A percentile compares a stretch with the other conserved stretches of the same genome.
phyloP scores from a whole-genome alignment of 1,140 invertebrate species.

The Heliconius hewitsoni region DNA sequence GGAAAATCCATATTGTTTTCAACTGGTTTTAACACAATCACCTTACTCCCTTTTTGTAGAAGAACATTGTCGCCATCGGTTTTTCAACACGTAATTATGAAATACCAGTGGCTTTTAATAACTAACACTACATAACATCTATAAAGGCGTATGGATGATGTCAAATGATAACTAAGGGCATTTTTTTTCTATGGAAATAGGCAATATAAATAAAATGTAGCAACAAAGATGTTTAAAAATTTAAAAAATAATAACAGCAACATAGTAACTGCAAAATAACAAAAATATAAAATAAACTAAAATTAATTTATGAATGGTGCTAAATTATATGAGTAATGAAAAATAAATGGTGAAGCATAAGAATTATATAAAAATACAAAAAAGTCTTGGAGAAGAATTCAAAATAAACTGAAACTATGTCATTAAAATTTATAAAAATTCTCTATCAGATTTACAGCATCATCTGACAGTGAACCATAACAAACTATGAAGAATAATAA shows the following conservation, averaged over 20 bases:
- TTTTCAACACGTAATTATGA: conserved; percentile 62
- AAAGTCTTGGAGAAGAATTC: not conserved
- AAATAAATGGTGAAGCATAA: not conserved
- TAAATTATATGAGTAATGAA: too few relatives aligned
- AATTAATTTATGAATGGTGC: too few relatives aligned
- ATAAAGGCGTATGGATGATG: not conserved
- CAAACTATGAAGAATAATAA: too few relatives aligned
- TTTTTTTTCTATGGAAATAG: not conserved
- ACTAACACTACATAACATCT: conserved; percentile 5
- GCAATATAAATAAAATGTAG: not conserved
- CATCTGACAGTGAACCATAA: too few relatives aligned
- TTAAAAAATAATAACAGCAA: not conserved
- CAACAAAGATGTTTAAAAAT: not conserved
- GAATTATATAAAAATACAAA: not conserved
- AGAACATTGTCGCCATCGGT: conserved; percentile 55
- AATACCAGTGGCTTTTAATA: conserved; percentile 64
- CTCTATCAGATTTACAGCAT: too few relatives aligned
- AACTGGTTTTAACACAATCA: conserved; percentile 17
- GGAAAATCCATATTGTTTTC: not conserved
- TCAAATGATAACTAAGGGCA: not conserved
- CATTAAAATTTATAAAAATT: too few relatives aligned
- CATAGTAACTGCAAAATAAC: not conserved
- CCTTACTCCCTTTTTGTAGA: conserved; percentile 50
- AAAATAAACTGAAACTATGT: not conserved
- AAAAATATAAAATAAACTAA: not conserved